These are phyloP conservation scores for Erythrocercus mccallii DNA, from an alignment of 2,113 vertebrate species.

Conservation along the genomic window DNA sequence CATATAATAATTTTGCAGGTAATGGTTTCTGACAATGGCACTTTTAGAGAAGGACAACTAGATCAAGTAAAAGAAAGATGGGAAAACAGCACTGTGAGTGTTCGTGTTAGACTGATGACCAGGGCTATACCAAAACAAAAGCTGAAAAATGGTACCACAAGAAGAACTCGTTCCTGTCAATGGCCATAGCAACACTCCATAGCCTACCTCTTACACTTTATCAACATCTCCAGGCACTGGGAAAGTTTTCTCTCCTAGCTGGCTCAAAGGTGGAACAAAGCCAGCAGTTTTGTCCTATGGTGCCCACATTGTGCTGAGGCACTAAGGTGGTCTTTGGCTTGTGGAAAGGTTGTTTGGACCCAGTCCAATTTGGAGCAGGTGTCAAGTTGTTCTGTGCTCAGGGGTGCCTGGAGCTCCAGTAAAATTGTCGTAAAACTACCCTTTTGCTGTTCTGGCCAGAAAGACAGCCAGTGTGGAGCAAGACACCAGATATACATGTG, in stretches of 20 bases:
- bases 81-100: not conserved
- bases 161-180: not conserved
- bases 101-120: not conserved
- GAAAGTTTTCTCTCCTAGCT: not conserved
- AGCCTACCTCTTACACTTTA: not conserved
- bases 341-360: not conserved
- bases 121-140: not conserved
- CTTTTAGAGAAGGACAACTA: not conserved
- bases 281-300: not conserved
- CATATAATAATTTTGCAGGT: not conserved
- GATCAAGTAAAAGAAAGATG: not conserved
- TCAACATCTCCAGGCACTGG: not conserved
- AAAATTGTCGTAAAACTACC: not conserved
- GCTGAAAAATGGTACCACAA: not conserved
- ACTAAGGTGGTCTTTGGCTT: not conserved
- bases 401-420: not conserved
- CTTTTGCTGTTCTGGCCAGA: not conserved
- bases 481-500: fast-evolving
- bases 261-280: not conserved
- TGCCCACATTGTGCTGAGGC: not conserved
- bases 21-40: not conserved
- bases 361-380: not conserved
- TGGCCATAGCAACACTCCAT: not conserved
- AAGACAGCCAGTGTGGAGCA: not conserved
- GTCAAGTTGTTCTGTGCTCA: not conserved